Evolutionary conservation across 2,113 vertebrate species (phyloP), one percentile per base, ranked within the genome.

Genomic region (Heloderma charlesbogerti): DNA sequence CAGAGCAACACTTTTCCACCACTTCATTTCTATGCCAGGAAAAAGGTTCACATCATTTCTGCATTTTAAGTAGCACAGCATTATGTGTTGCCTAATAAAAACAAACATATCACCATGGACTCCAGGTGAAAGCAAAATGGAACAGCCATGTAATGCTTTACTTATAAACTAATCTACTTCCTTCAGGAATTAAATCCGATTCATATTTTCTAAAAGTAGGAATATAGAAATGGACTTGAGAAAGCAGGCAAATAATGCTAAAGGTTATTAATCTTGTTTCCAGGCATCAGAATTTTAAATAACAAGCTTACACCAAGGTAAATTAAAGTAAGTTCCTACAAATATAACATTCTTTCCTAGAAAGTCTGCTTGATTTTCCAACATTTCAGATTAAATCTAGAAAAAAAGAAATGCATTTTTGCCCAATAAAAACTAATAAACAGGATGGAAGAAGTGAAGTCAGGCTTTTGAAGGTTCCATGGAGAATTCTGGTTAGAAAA

Each of bases 401-500:
- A 5, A 87, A 92, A 90, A 74, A 60, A 0, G n/a, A 66, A 57
- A 4, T 66, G 93, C 0, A 48, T 67, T n/a, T 74, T 67, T 92
- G 67, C 40, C 87, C 88, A 92, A 91, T 85, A 93, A 89, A 75
- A 60, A 22, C 85, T 92, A 94, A 72, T n/a, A 92, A 87, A 43
- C 74, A 86, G 71, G 3, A 88, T 92, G 85, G 91, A 93, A 95
- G 92, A 96, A 34, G 88, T 77, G 94, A 93, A 86, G 84, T 78
- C 82, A 93, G 92, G 72, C 37, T 87, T 95, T 91, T 37, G 31
- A 94, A 77, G 78, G 57, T 34, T 91, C 27, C 51, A 85, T 45
- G 86, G 57, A 92, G 91, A 91, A 91, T 63, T 89, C 84, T 84
- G 84, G 29, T 84, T 88, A 45, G 51, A 94, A 92, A 94, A 94